Evolutionary conservation across 2,888 invertebrate species (phyloP), one percentile per base, ranked within the genome.

Genomic region (Caenorhabditis macrosperma): DNA sequence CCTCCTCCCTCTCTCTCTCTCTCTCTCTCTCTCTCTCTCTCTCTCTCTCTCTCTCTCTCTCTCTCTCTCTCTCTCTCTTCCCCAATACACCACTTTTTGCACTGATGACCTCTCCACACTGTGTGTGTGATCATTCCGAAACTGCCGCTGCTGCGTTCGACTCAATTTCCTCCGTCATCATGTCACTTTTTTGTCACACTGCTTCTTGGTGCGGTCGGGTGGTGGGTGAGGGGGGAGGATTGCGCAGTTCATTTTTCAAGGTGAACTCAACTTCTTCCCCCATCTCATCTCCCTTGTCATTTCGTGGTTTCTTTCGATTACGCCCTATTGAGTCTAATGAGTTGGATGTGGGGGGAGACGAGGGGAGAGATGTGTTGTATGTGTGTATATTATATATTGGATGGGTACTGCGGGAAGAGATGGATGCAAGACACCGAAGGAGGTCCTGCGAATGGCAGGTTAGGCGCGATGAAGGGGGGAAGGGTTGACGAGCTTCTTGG

Each of bases 371-470:
- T n/a, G n/a, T n/a, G n/a, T n/a, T n/a, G n/a, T n/a, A n/a, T n/a
- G n/a, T n/a, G n/a, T n/a, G n/a, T n/a, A n/a, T n/a, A n/a, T n/a
- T n/a, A n/a, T n/a, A n/a, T n/a, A n/a, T n/a, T n/a, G n/a, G n/a
- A n/a, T n/a, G n/a, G n/a, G n/a, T n/a, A n/a, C n/a, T n/a, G n/a
- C n/a, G n/a, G n/a, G n/a, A n/a, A n/a, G n/a, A n/a, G n/a, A n/a
- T n/a, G n/a, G 9, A 38, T 12, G 12, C 9, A 5, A 3, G 12
- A 2, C 15, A 38, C 38, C 15, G 38, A 38, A 15, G 38, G 15
- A 38, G 38, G 38, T 38, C 44, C 44, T 44, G 44, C n/a, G 44
- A 44, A 17, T 44, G 44, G 44, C 44, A 44, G 44, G 44, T 44
- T 44, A 44, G 9, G 15, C n/a, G 12, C 15, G 12, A 12, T 3